A percentile compares a stretch with the other conserved stretches of the same genome.
phyloP scores from a whole-genome alignment of 2,113 vertebrate species.

The Ophiodon elongatus region DNA sequence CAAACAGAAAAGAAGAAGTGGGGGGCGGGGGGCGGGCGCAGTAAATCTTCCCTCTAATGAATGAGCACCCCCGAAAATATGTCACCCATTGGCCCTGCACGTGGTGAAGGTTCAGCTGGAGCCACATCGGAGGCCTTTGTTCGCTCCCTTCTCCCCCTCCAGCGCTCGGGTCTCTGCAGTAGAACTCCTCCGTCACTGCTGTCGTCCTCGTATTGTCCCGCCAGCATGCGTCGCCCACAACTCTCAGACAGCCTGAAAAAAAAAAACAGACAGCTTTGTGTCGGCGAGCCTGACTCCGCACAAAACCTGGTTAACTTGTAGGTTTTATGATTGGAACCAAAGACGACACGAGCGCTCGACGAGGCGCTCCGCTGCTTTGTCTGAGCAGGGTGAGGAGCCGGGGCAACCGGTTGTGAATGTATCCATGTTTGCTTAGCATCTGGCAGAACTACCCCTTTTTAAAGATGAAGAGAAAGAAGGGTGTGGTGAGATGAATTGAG shows the following conservation, averaged over 20 bases:
- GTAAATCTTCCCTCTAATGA: conserved; percentile 84
- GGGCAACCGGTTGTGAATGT: conserved; percentile 13
- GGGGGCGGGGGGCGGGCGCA: conserved; percentile 72
- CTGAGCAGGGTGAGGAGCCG: conserved; percentile 1
- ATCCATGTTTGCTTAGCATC: conserved; percentile 29
- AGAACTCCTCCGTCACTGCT: conserved; percentile 35
- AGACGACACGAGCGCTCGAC: not conserved
- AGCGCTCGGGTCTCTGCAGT: conserved; percentile 7
- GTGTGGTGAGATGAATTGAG: conserved; percentile 14
- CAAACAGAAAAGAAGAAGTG: conserved; percentile 75
- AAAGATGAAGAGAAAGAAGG: conserved; percentile 10
- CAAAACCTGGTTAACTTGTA: conserved; percentile 34
- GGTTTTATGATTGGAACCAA: conserved; percentile 15
- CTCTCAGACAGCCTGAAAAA: conserved; percentile 15
- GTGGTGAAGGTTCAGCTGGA: conserved; percentile 71
- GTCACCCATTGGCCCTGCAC: conserved; percentile 78
- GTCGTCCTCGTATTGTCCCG: conserved; percentile 56
- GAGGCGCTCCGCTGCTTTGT: not conserved
- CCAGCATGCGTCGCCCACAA: conserved; percentile 27
- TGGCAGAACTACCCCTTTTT: conserved; percentile 31
- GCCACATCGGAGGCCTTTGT: conserved; percentile 75
- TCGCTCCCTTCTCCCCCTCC: conserved; percentile 32
- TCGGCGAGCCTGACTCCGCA: not conserved
- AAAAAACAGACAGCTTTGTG: conserved; percentile 18
- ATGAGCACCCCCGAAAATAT: conserved; percentile 80